phyloP scores from a whole-genome alignment of 2,888 invertebrate genomes.

The Lithophane socia region DNA sequence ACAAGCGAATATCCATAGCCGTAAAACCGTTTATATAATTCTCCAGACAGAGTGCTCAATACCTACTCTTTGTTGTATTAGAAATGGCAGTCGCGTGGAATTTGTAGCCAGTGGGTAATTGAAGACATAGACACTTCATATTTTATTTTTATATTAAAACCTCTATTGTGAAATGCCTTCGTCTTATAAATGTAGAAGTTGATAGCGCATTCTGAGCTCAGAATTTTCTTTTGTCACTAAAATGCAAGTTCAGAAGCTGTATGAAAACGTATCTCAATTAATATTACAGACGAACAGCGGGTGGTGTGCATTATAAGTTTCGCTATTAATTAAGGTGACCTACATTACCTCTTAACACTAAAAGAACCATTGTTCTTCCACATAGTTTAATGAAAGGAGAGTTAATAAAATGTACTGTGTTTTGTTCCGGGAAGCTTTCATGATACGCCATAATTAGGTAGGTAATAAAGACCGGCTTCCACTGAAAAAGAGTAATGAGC shows the following conservation, averaged over 20 bases:
- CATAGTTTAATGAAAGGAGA: conserved; percentile 22
- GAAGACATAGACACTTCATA: neutral
- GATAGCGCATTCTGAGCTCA: neutral
- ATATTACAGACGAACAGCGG: neutral
- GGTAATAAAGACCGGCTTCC: neutral
- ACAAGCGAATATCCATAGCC: conserved; percentile 5
- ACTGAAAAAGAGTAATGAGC: neutral
- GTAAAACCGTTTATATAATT: conserved; percentile 9
- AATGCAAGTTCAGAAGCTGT: neutral
- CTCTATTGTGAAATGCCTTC: neutral
- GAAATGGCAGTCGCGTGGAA: neutral
- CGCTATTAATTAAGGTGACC: conserved; percentile 22
- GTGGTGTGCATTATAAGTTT: conserved; percentile 22
- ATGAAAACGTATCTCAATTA: conserved; percentile 8
- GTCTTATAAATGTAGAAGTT: neutral
- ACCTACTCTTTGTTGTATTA: neutral
- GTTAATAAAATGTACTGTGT: conserved; percentile 1
- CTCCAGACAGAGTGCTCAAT: neutral
- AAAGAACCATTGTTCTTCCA: conserved; percentile 14
- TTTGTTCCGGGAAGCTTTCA: neutral
- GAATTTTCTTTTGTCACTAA: neutral
- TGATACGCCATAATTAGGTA: neutral
- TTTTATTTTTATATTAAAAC: neutral
- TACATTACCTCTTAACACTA: conserved; percentile 22
- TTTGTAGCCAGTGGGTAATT: neutral